Conservation (phyloP, 2,888 invertebrate genomes). For the Melanchra persicariae region DNA sequence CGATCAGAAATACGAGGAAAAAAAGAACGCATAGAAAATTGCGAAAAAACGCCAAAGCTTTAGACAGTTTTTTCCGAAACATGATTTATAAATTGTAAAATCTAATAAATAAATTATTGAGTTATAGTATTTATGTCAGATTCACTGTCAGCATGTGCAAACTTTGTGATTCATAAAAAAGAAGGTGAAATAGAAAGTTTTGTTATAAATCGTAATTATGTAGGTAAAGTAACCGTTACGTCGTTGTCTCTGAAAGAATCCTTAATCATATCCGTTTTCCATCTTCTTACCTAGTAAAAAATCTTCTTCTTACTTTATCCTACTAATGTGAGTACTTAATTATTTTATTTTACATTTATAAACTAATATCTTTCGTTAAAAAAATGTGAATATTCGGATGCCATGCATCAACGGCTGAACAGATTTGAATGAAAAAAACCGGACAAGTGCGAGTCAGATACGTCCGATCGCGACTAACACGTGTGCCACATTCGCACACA, state of each 20-base stretch:
- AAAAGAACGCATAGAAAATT: slow-evolving; percentile 53
- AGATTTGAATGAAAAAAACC: too few relatives aligned
- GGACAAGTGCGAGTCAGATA: too few relatives aligned
- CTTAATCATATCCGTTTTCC: background rate
- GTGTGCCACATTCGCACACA: too few relatives aligned
- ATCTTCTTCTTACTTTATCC: too few relatives aligned
- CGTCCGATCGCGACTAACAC: too few relatives aligned
- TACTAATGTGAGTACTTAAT: too few relatives aligned
- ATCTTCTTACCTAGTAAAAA: background rate
- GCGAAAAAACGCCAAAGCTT: slow-evolving; percentile 33
- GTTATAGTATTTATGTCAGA: background rate
- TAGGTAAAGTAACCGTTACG: background rate
- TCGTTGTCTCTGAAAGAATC: slow-evolving; percentile 2
- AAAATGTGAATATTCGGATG: too few relatives aligned
- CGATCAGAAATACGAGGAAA: slow-evolving; percentile 43
- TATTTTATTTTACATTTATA: too few relatives aligned
- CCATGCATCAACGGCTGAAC: too few relatives aligned
- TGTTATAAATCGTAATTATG: background rate
- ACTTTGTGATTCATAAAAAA: background rate
- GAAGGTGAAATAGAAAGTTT: background rate
- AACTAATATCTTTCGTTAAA: too few relatives aligned
- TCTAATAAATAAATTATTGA: background rate
- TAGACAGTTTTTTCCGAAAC: slow-evolving; percentile 46
- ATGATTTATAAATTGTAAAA: slow-evolving; percentile 25
- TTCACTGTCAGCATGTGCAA: slow-evolving; percentile 11